phyloP scores from a whole-genome alignment of 1,140 invertebrate species.

The Rhopalosiphum maidis region DNA sequence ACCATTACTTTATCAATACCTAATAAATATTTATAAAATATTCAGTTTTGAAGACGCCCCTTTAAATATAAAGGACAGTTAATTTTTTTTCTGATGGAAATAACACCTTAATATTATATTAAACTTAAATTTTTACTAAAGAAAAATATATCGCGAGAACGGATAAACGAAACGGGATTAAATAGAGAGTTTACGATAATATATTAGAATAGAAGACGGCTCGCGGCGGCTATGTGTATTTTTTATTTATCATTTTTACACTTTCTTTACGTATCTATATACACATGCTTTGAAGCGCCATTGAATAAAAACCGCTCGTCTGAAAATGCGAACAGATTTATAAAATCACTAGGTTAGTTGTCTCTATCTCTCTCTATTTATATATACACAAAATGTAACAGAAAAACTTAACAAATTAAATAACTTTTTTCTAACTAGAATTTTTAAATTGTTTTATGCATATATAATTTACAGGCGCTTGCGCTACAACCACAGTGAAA shows the following conservation, averaged over 20 bases:
- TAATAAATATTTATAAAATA: too few species aligned
- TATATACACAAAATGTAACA: too few species aligned
- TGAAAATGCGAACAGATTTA: background rate
- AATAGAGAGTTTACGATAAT: background rate
- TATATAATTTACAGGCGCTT: too few species aligned
- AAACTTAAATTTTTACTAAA: background rate
- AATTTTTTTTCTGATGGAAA: too few species aligned
- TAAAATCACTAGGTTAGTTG: background rate
- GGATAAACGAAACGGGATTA: background rate
- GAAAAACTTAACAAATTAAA: too few species aligned
- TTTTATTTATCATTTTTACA: background rate
- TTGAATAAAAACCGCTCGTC: background rate
- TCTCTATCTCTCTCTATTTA: too few species aligned
- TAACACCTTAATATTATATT: constrained; percentile 65
- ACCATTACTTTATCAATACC: too few species aligned
- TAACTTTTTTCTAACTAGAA: too few species aligned
- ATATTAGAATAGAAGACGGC: background rate
- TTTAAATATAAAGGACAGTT: too few species aligned
- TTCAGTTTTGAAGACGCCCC: too few species aligned
- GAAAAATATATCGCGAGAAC: background rate
- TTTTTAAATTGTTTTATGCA: too few species aligned
- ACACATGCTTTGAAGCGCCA: background rate
- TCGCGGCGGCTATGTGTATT: background rate
- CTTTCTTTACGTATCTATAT: background rate
- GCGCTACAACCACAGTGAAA: too few species aligned